Conservation (phyloP, 2,797 vertebrate species). For the Coregonus ussuriensis region DNA sequence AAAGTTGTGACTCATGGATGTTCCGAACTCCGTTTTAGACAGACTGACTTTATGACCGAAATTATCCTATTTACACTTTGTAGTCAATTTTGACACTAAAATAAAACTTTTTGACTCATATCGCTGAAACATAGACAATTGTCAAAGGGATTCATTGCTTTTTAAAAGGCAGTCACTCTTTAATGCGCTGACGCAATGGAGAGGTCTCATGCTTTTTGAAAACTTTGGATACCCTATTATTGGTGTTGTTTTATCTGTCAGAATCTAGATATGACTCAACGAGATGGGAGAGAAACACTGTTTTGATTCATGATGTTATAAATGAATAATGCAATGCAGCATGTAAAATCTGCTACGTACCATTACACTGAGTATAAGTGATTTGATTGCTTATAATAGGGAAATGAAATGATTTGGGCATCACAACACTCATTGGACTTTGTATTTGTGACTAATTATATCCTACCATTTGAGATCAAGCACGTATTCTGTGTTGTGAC, state of each 20-base stretch:
- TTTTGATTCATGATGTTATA: background rate
- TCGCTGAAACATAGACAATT: too few species aligned
- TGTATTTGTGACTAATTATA: background rate
- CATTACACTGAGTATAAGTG: background rate
- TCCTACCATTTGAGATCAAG: background rate
- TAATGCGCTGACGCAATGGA: background rate
- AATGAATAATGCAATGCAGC: background rate
- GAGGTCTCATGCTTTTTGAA: background rate
- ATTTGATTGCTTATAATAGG: background rate
- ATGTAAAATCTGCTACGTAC: background rate
- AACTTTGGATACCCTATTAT: background rate
- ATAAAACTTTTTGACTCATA: too few species aligned
- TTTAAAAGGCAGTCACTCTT: too few species aligned
- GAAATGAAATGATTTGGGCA: background rate
- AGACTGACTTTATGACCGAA: too few species aligned
- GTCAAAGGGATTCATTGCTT: too few species aligned
- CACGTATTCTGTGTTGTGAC: background rate
- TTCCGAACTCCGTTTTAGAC: too few species aligned
- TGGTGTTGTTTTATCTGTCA: background rate
- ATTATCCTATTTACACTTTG: too few species aligned
- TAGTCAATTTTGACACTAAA: too few species aligned
- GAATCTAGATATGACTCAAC: constrained; percentile 20
- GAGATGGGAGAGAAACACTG: constrained; percentile 18
- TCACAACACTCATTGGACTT: background rate
- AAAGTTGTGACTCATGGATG: too few species aligned